phyloP scores from a whole-genome alignment of 92 coral and sea anemone species.

The Phenganax subtilis region DNA sequence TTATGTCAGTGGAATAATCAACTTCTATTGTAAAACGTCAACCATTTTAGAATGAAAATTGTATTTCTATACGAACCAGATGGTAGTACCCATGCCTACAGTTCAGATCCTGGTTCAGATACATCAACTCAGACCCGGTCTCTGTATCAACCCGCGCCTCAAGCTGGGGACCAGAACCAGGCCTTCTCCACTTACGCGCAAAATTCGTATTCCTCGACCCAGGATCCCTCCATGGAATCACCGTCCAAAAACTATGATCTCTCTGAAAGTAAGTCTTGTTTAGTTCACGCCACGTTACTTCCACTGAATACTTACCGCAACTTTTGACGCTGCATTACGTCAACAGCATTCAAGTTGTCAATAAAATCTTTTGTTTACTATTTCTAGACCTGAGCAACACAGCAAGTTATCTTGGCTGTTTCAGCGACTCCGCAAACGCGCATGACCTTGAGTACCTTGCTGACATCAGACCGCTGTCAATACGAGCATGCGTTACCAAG shows the following conservation, averaged over 20 bases:
- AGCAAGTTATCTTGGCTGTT: constrained; percentile 95
- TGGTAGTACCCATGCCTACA: not conserved
- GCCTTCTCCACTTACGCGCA: not conserved
- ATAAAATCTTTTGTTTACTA: not conserved
- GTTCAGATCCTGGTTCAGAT: not conserved
- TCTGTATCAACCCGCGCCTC: constrained; percentile 16
- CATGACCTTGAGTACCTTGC: constrained; percentile 74
- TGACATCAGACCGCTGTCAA: constrained; percentile 73
- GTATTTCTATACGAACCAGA: constrained; percentile 10
- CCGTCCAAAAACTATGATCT: constrained; percentile 12
- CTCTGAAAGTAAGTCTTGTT: constrained; percentile 18
- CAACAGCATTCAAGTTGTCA: not conserved
- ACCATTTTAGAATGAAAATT: not conserved
- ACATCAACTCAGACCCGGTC: not conserved
- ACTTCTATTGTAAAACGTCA: not conserved
- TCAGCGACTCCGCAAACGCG: constrained; percentile 74
- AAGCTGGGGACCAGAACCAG: not conserved
- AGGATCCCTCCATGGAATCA: not conserved
- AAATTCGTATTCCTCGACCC: constrained; percentile 4
- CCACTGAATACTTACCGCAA: not conserved
- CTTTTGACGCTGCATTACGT: not conserved
- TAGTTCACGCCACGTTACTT: not conserved
- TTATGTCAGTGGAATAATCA: not conserved
- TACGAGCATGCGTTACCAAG: constrained; percentile 85
- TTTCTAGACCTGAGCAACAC: constrained; percentile 33